Base-by-base conservation (phyloP, 2,113 vertebrate genomes). In the Tupaia chinensis region DNA sequence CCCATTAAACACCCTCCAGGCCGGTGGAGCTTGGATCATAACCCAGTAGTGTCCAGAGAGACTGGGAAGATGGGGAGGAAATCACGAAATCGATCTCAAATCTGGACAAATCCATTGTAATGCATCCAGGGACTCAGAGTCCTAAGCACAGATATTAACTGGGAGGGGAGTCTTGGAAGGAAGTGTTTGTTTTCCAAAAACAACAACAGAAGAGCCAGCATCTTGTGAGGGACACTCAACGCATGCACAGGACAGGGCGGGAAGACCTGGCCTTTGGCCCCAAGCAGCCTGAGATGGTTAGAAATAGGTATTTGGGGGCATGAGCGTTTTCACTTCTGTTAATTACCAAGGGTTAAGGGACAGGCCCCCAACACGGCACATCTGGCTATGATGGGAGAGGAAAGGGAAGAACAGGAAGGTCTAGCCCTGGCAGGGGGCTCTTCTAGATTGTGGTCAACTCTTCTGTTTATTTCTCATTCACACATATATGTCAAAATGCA, bases 131-230 rank as follows among this genome's bases (percentile, higher is more conserved):
- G 96, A 95, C 97, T 86, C 1, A 0, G 87, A 54, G 95, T 97
- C 72, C 94, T 65, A 68, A 96, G 54, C 91, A 93, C 76, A 97
- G 91, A 97, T 94, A 97, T 96, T 98, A 97, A 97, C 89, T 14
- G 27, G 94, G 91, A 94, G 79, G 83, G 56, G 77, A 87, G n/a
- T 80, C 91, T 96, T 97, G 97, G 96, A 96, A 97, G 93, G 63
- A 97, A 97, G 60, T 77, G 65, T 89, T 96, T 95, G 86, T 97
- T 97, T 97, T 96, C 97, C 96, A 97, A 95, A 95, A 98, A 97
- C 96, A 97, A 97, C 94, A 97, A 93, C 82, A 95, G 70, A 87
- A 82, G 34, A 97, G 96, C 95, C 95, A 97, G 88, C 29, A 5
- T 86, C 96, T 81, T 91, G 86, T 29, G 84, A 97, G 81, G 87